Evolutionary conservation across 2,888 invertebrate species (phyloP), one percentile per base, ranked within the genome.

Genomic region (Spicauda simplicius): DNA sequence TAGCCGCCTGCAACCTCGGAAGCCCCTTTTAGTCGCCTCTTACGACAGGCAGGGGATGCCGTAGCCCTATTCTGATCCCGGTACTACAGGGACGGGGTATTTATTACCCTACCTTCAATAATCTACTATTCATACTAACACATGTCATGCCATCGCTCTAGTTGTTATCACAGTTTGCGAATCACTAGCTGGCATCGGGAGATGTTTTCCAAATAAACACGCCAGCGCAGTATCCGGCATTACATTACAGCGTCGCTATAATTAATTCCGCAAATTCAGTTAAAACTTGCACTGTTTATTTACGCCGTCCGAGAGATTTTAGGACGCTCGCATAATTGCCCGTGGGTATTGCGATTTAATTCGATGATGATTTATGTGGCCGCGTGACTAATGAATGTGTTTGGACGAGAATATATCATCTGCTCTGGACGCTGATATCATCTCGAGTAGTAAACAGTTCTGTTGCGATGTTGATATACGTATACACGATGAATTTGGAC

Each of bases 231-330:
- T 59, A 69, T 74, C 71, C 70, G 74, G 69, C 52, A 63, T 58
- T 62, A 71, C 52, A 63, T 58, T 62, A 71, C 53, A 72, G 74
- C 69, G 76, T 72, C 1, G 72, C 73, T 75, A 77, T 79, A 79
- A 81, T 79, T 72, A 73, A 72, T 70, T 45, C 68, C 16, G 60
- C 55, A 52, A 65, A 67, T 68, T 54, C 57, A 66, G 60, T 70
- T 70, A 73, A 76, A 76, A 74, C 71, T 73, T 63, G 18, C 67
- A 66, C 68, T 76, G 75, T 78, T 79, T 81, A 74, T 80, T 79
- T 78, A 77, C 69, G 61, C 69, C 72, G 74, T 72, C 71, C 71
- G 69, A 65, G 69, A 70, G 59, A 70, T 68, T 64, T 65, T 59
- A 48, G 65, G 65, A 65, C 33, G 57, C 50, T 41, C 58, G 53